phyloP scores from a whole-genome alignment of 2,797 vertebrate species.

The Pseudotriccus pelzelni region DNA sequence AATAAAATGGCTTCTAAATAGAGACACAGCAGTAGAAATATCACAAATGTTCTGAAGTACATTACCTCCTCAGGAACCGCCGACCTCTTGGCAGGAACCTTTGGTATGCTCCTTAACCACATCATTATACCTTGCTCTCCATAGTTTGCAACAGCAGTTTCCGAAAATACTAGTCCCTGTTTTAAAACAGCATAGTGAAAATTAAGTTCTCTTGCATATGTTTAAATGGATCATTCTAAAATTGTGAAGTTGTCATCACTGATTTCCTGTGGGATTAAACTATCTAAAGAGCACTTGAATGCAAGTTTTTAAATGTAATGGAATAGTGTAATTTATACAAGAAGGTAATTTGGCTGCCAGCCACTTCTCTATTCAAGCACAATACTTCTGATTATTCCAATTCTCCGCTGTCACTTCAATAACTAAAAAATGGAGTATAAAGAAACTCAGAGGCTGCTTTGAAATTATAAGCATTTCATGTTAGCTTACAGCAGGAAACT shows the following conservation, averaged over 20 bases:
- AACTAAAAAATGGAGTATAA: neutral
- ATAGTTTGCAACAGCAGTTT: constrained; percentile 89
- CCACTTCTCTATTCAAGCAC: neutral
- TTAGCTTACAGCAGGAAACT: neutral
- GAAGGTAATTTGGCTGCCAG: neutral
- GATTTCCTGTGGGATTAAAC: neutral
- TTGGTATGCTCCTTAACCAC: constrained; percentile 69
- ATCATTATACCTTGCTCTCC: constrained; percentile 70
- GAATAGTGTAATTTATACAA: neutral
- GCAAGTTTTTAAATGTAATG: neutral
- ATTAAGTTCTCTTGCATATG: neutral
- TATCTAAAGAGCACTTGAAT: neutral
- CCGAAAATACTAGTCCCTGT: constrained; percentile 89
- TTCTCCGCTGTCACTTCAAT: neutral
- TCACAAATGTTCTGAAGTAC: neutral
- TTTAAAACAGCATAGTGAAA: constrained; percentile 20
- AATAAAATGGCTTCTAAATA: neutral
- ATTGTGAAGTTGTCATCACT: neutral
- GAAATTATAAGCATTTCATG: neutral
- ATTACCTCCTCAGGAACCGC: constrained; percentile 93
- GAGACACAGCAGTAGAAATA: neutral
- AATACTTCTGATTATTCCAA: neutral
- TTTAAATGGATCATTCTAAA: neutral
- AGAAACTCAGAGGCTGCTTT: neutral
- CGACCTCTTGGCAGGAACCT: constrained; percentile 85